Evolutionary conservation across 2,797 vertebrate genomes (phyloP).

Genomic region (Loris lydekkerianus): DNA sequence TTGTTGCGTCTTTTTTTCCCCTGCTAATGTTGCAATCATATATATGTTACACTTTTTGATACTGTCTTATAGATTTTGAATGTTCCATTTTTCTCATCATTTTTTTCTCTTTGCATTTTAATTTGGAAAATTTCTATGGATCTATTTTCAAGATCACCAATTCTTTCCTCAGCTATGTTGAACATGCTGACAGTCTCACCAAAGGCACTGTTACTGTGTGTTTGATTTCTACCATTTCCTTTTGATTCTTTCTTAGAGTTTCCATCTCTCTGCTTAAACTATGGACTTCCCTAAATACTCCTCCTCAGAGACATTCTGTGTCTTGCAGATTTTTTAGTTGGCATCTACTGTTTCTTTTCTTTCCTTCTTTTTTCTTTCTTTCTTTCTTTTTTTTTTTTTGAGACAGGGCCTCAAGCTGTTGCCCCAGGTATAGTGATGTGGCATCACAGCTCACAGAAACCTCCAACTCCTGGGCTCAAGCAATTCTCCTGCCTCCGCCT

Average conservation of each 20-base stretch:
- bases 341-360: background rate
- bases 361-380: no score
- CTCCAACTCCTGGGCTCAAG: no score
- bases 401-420: no score
- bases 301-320: background rate
- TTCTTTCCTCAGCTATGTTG: background rate
- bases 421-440: no score
- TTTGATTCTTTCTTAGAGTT: background rate
- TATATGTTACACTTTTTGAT: background rate
- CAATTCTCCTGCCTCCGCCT: no score
- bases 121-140: background rate
- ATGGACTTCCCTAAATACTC: background rate
- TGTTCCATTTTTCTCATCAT: background rate
- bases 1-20: background rate
- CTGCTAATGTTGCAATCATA: background rate
- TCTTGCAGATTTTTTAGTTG: background rate
- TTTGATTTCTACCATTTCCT: background rate
- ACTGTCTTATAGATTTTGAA: background rate
- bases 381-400: no score
- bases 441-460: no score
- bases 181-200: background rate
- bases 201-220: background rate
- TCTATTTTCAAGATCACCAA: background rate
- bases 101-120: background rate
- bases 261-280: background rate